These are phyloP conservation scores for Octodon degus DNA, from an alignment of 2,113 vertebrate genomes.

Conservation along the genomic window DNA sequence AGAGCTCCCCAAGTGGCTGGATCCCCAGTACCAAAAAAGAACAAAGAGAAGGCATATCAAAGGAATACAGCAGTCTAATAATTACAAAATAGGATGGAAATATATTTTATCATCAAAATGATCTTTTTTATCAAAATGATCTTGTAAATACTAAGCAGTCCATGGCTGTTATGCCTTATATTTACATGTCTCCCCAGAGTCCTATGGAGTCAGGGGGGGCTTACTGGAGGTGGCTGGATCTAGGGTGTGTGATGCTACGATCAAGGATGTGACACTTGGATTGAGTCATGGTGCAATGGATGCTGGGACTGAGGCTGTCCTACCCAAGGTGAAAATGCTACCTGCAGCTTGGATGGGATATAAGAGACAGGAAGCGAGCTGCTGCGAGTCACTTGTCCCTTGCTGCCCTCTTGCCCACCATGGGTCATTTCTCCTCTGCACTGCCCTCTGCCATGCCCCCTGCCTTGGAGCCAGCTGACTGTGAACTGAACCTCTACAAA, in stretches of 20 bases:
- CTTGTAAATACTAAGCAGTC: background rate
- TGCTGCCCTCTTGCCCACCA: background rate
- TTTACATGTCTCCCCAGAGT: background rate
- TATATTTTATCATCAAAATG: background rate
- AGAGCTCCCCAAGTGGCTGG: background rate
- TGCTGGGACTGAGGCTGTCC: background rate
- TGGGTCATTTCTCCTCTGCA: background rate
- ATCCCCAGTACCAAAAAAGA: background rate
- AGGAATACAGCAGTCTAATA: background rate
- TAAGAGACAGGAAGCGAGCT: background rate
- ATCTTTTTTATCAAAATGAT: background rate
- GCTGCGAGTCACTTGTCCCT: background rate
- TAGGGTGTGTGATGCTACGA: background rate
- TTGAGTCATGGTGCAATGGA: background rate
- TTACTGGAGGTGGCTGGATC: background rate
- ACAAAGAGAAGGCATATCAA: background rate
- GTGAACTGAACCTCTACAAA: background rate
- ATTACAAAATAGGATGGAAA: background rate
- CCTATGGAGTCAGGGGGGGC: background rate
- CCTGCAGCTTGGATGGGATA: background rate
- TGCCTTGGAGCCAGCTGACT: background rate
- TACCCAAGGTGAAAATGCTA: background rate
- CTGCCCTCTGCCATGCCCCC: background rate
- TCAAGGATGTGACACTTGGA: background rate
- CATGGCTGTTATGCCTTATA: background rate